These are phyloP conservation scores for Grammomys dolichurus DNA, from an alignment of 2,113 vertebrate species.

Conservation along the genomic window DNA sequence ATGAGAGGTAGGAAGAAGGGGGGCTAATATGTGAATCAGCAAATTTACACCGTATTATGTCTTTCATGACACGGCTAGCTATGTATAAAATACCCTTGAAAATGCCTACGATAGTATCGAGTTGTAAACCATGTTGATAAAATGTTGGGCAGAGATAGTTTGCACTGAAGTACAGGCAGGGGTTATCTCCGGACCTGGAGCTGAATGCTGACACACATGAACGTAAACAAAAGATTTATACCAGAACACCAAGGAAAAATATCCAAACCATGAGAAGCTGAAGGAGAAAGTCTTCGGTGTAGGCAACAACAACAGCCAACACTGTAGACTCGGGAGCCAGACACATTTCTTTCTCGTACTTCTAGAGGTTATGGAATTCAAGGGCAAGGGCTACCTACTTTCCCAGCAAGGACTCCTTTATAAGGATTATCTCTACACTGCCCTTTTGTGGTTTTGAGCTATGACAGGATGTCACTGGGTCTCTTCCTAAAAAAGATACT, in stretches of 20 bases:
- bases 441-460: not conserved
- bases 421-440: not conserved
- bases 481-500: not conserved
- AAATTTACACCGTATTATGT: not conserved
- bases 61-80: not conserved
- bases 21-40: not conserved
- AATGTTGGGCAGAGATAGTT: not conserved
- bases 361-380: not conserved
- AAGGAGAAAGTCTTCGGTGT: not conserved
- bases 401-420: not conserved
- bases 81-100: not conserved
- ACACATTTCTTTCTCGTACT: not conserved
- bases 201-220: not conserved
- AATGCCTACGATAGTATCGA: conserved; percentile 2
- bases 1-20: not conserved
- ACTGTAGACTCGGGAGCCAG: not conserved
- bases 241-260: not conserved
- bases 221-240: not conserved
- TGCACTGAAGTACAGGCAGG: not conserved
- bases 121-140: not conserved
- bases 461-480: not conserved
- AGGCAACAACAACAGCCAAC: not conserved
- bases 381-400: not conserved
- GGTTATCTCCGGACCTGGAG: not conserved
- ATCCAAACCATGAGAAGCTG: not conserved